phyloP scores from a whole-genome alignment of 1,140 invertebrate genomes.

The Drosophila kikkawai region DNA sequence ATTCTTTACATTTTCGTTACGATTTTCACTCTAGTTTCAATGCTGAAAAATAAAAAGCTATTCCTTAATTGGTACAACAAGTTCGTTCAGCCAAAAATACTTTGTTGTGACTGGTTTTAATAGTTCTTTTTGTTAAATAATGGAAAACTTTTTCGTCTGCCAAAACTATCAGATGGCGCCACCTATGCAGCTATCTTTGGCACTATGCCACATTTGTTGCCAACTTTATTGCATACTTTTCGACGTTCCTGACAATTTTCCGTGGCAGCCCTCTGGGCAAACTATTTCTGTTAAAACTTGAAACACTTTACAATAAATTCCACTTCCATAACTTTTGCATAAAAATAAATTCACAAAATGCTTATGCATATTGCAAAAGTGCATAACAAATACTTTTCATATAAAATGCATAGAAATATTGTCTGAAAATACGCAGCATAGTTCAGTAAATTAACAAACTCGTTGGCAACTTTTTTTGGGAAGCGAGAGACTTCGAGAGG shows the following conservation, averaged over 20 bases:
- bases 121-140: background rate
- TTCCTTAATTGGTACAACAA: background rate
- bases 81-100: background rate
- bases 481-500: background rate
- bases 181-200: conserved; percentile 25
- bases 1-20: background rate
- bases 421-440: conserved; percentile 36
- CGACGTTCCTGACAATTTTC: background rate
- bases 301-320: conserved; percentile 18
- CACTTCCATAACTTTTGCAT: background rate
- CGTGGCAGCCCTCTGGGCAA: background rate
- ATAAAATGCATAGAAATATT: conserved; percentile 11
- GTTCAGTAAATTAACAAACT: conserved; percentile 32
- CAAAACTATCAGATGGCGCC: conserved; percentile 12
- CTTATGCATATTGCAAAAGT: background rate
- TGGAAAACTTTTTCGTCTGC: background rate
- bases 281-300: background rate
- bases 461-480: conserved; percentile 38
- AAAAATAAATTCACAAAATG: conserved; percentile 18
- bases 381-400: conserved; percentile 11
- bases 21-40: background rate
- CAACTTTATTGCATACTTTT: conserved; percentile 49
- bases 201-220: conserved; percentile 15
- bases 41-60: background rate
- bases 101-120: background rate